A percentile compares a stretch with the other conserved stretches of the same genome.
phyloP scores from a whole-genome alignment of 1,140 invertebrate genomes.

The Sitobion miscanthi region DNA sequence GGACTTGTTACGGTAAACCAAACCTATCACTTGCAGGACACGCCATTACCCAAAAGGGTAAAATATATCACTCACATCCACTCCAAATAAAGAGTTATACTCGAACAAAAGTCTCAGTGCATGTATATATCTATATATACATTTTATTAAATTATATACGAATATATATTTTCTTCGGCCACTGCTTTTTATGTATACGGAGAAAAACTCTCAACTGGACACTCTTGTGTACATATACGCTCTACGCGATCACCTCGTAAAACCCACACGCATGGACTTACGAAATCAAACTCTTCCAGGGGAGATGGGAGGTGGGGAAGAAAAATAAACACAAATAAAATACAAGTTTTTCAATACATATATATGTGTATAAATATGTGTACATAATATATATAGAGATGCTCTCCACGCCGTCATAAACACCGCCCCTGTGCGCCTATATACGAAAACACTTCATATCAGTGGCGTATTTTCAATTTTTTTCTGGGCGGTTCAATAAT shows the following conservation, averaged over 20 bases:
- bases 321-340: neutral
- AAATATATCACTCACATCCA: slow-evolving; percentile 16
- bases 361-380: neutral
- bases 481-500: no score
- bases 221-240: neutral
- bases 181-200: neutral
- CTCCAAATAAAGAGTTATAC: slow-evolving; percentile 11
- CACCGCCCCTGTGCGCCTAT: no score
- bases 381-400: neutral
- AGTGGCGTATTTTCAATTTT: no score
- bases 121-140: neutral
- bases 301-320: neutral
- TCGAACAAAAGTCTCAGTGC: neutral
- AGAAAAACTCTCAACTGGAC: neutral
- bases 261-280: neutral
- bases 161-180: neutral
- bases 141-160: slow-evolving; percentile 5
- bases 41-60: slow-evolving; percentile 4
- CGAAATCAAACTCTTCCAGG: neutral
- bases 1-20: neutral
- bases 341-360: neutral
- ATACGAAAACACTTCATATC: neutral
- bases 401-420: neutral
- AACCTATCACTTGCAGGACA: neutral
- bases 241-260: neutral